Base-by-base conservation (phyloP, 2,888 invertebrate species). In the Phyllotreta cruciferae region DNA sequence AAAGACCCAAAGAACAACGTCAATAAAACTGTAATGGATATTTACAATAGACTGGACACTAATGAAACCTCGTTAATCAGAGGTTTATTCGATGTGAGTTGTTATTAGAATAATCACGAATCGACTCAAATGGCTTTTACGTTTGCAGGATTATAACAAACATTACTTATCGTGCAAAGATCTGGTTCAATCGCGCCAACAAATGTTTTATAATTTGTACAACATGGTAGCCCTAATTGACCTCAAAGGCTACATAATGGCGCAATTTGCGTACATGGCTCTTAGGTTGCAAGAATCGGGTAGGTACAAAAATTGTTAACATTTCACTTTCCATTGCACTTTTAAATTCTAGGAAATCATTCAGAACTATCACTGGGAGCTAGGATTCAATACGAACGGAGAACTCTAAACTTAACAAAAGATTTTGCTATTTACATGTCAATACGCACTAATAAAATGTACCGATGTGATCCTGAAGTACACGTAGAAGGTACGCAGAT, bases 241-340 rank as follows among this genome's bases (percentile, higher is more conserved):
- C 82, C 85, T 93, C 73, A 93, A 93, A 80, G 92, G 91, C 1
- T 92, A 89, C 79, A 87, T 89, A 34, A 90, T 93, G 89, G 88
- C 91, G 84, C 92, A 93, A 78, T 72, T 72, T 57, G 73, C 72
- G 7, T 71, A 71, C 39, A 57, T 71, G 57, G 65, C 65, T 0
- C 50, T 53, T 10, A 42, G 67, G 58, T 37, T 70, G 14, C 57
- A 66, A 10, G 65, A 69, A 55, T 63, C 56, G 65, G 70, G 70
- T 69, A 63, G n/a, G n/a, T n/a, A n/a, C n/a, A 60, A 42, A 9
- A 34, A 24, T 52, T 36, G 41, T 2, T 41, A 37, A 9, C 49
- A 50, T 50, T 6, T 14, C 24, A 14, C 13, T 24, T 0, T 36
- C 14, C 35, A 34, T n/a, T 0, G 34, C 7, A 6, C 38, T 36